Percentiles rank a stretch among this genome's conserved stretches.
Evolutionary conservation across 30 jellyfish, hydroid and myxozoan species (phyloP).

Genomic region (Aurelia coerulea): DNA sequence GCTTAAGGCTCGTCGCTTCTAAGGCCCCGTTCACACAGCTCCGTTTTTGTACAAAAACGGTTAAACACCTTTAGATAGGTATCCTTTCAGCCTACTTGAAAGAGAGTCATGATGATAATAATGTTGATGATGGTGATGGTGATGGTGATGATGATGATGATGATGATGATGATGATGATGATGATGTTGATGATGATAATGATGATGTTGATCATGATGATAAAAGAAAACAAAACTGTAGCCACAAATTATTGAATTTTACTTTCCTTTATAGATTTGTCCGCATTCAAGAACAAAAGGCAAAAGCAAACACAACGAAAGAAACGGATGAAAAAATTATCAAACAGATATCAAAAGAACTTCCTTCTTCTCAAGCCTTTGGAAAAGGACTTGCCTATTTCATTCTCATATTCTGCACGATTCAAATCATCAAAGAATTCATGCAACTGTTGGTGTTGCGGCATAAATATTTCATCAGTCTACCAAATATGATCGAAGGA

Average conservation of each 20-base stretch:
- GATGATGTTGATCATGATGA: too few species aligned
- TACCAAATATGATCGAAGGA: conserved; percentile 38
- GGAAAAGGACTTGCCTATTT: conserved; percentile 39
- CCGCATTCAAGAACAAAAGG: neutral
- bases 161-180: too few species aligned
- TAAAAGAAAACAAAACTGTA: too few species aligned
- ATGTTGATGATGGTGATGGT: too few species aligned
- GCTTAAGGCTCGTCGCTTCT: neutral
- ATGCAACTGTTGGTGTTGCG: conserved; percentile 34
- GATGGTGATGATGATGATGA: too few species aligned
- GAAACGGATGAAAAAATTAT: neutral
- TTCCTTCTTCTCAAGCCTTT: conserved; percentile 14
- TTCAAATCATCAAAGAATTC: conserved; percentile 40
- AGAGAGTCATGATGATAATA: too few species aligned
- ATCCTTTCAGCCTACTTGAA: too few species aligned
- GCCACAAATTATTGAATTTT: neutral
- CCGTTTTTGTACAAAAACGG: too few species aligned
- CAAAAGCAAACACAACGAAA: conserved; percentile 15
- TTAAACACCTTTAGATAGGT: too few species aligned
- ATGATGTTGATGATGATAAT: too few species aligned
- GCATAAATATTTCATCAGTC: conserved; percentile 25
- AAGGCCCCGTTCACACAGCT: too few species aligned
- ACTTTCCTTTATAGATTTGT: neutral
- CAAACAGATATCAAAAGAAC: neutral
- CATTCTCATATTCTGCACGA: conserved; percentile 17